phyloP scores from a whole-genome alignment of 2,113 vertebrate species.

The Apistogramma diplotaenia region DNA sequence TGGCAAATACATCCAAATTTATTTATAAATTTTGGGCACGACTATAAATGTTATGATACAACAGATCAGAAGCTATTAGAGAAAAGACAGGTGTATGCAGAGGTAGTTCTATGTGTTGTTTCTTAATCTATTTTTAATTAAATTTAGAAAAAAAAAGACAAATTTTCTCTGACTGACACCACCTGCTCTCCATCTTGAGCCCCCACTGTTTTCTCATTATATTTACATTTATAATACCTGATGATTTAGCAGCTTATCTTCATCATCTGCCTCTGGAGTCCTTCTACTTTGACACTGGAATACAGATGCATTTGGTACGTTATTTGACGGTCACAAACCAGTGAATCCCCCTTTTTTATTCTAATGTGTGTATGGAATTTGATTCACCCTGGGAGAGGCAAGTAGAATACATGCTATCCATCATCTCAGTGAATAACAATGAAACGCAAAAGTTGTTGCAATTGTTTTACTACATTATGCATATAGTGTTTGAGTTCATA shows the following conservation, averaged over 20 bases:
- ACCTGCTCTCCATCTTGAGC: constrained; percentile 23
- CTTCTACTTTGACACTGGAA: constrained; percentile 15
- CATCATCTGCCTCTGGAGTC: constrained; percentile 3
- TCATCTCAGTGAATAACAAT: constrained; percentile 9
- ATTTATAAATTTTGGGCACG: neutral
- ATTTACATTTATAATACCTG: constrained; percentile 38
- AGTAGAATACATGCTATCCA: constrained; percentile 17
- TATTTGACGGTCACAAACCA: constrained; percentile 44
- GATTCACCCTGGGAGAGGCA: constrained; percentile 13
- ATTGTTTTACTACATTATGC: neutral
- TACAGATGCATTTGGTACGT: constrained; percentile 35
- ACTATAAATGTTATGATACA: neutral
- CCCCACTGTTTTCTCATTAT: constrained; percentile 39
- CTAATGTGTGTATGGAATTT: constrained; percentile 25
- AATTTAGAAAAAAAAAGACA: neutral
- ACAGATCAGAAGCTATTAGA: neutral
- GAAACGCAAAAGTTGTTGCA: neutral
- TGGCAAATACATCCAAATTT: neutral
- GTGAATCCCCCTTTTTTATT: constrained; percentile 26
- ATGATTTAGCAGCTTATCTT: constrained; percentile 35
- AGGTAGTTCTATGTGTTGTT: neutral
- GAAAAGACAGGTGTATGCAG: too few relatives aligned
- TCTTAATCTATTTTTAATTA: neutral
- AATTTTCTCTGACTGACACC: constrained; percentile 18
- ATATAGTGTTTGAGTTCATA: neutral